These are phyloP conservation scores for Lordiphosa mommai DNA, from an alignment of 1,140 invertebrate genomes.

Conservation along the genomic window DNA sequence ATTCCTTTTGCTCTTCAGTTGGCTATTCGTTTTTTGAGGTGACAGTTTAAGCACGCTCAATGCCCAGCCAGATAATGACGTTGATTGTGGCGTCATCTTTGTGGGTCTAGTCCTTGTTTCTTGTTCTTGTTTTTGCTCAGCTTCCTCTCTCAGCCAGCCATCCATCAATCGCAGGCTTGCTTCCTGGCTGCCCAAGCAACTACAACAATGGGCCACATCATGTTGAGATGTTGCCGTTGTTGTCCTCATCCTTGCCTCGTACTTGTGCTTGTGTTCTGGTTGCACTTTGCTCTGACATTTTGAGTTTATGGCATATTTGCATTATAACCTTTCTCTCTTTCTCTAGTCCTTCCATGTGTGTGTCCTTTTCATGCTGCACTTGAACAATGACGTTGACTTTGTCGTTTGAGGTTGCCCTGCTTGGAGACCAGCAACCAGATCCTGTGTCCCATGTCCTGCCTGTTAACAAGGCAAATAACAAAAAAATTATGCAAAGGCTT, in stretches of 20 bases:
- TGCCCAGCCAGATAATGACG: constrained; percentile 61
- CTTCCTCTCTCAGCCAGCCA: constrained; percentile 15
- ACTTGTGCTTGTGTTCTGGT: constrained; percentile 24
- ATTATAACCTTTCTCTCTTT: constrained; percentile 36
- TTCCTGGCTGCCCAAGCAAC: constrained; percentile 24
- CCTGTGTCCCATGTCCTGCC: constrained; percentile 15
- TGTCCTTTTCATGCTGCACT: constrained; percentile 37
- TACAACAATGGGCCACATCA: constrained; percentile 40
- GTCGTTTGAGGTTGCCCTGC: constrained; percentile 43
- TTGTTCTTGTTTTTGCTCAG: constrained; percentile 4
- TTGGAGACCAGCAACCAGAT: constrained; percentile 6
- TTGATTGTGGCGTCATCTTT: constrained; percentile 53
- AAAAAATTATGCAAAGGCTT: constrained; percentile 51
- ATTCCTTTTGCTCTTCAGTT: constrained; percentile 37
- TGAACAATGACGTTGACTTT: constrained; percentile 61
- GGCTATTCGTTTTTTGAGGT: constrained; percentile 37
- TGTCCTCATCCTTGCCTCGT: constrained; percentile 24
- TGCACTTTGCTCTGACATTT: constrained; percentile 71
- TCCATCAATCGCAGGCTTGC: constrained; percentile 60
- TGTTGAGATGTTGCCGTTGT: constrained; percentile 58
- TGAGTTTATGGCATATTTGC: constrained; percentile 74
- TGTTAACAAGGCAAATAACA: constrained; percentile 65
- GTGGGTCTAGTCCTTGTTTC: constrained; percentile 3
- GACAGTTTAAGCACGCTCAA: constrained; percentile 67
- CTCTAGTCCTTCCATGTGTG: no score